Percentiles rank a stretch among this genome's conserved stretches.
Evolutionary conservation across 2,888 invertebrate genomes (phyloP).

Genomic region (Punctoribates punctum): DNA sequence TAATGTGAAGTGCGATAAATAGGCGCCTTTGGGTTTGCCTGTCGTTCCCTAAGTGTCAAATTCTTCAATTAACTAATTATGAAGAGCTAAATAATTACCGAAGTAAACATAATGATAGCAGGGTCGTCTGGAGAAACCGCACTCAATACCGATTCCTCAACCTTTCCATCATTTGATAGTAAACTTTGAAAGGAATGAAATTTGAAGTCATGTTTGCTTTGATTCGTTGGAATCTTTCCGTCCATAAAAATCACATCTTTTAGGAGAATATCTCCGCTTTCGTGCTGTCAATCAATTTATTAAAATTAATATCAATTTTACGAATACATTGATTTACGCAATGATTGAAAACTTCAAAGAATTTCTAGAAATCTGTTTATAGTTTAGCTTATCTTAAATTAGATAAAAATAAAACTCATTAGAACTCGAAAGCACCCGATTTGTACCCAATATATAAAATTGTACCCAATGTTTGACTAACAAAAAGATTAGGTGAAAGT

Average conservation of each 20-base stretch:
- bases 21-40: conserved; percentile 55
- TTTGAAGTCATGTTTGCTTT: conserved; percentile 1
- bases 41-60: conserved; percentile 56
- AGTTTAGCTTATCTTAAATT: too few relatives aligned
- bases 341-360: too few relatives aligned
- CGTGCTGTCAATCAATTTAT: neutral
- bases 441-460: too few relatives aligned
- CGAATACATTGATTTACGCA: too few relatives aligned
- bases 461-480: too few relatives aligned
- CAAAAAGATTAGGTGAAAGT: too few relatives aligned
- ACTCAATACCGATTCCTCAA: conserved; percentile 17
- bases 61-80: too few relatives aligned
- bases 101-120: conserved; percentile 56
- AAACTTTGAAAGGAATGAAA: conserved; percentile 31
- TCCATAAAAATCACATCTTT: conserved; percentile 41
- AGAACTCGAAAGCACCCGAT: too few relatives aligned
- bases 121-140: conserved; percentile 52
- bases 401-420: too few relatives aligned
- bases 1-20: conserved; percentile 41
- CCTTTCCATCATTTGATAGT: conserved; percentile 27
- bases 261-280: conserved; percentile 10
- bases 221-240: conserved; percentile 2
- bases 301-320: too few relatives aligned
- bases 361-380: too few relatives aligned
- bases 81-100: too few relatives aligned